These are phyloP conservation scores for Pogonus chalceus DNA, from an alignment of 1,140 invertebrate genomes.

Conservation along the genomic window DNA sequence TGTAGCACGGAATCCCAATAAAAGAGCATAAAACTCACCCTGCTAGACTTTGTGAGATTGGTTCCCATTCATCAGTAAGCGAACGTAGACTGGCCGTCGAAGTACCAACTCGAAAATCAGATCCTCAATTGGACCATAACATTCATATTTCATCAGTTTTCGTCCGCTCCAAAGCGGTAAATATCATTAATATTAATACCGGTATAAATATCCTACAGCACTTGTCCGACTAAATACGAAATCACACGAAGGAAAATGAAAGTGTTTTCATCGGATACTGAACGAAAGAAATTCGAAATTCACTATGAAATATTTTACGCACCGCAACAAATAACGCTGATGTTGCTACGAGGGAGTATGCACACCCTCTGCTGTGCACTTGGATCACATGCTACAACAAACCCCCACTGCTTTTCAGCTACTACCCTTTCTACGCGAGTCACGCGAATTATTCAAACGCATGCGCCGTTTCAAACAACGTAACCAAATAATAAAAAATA, in stretches of 20 bases:
- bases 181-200: neutral
- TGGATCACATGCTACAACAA: slow-evolving; percentile 2
- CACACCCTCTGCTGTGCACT: neutral
- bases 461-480: too few relatives aligned
- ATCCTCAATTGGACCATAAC: neutral
- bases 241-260: slow-evolving; percentile 2
- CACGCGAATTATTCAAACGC: neutral
- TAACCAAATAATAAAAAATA: neutral
- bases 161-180: neutral
- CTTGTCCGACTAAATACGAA: neutral
- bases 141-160: neutral
- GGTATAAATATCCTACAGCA: neutral
- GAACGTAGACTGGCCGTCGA: neutral
- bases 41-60: slow-evolving; percentile 33
- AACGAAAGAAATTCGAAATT: neutral
- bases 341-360: slow-evolving; percentile 3
- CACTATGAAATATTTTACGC: neutral
- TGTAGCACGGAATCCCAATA: too few relatives aligned
- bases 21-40: slow-evolving; percentile 21
- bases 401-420: neutral
- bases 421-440: slow-evolving; percentile 1
- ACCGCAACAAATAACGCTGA: neutral
- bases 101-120: neutral
- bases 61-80: slow-evolving; percentile 33
- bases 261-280: neutral